phyloP scores from a whole-genome alignment of 2,113 vertebrate genomes.

The Pseudopodoces humilis region DNA sequence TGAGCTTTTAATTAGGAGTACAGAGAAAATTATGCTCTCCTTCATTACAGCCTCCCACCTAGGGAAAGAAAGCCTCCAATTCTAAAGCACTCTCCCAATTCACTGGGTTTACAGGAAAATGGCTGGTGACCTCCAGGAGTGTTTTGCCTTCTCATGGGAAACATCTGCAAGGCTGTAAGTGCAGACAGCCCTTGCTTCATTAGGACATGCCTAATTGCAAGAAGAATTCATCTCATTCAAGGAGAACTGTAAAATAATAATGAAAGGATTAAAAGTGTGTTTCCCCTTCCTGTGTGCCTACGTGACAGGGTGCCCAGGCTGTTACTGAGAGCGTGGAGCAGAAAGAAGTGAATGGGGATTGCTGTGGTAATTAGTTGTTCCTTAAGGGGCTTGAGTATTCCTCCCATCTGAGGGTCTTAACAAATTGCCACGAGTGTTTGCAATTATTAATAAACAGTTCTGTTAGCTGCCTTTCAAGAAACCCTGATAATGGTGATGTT shows the following conservation, averaged over 20 bases:
- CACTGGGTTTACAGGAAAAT: background rate
- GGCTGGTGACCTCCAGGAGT: background rate
- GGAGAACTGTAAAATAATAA: background rate
- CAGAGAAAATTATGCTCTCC: background rate
- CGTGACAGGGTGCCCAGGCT: background rate
- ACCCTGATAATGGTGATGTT: background rate
- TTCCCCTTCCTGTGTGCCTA: background rate
- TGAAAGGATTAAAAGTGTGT: background rate
- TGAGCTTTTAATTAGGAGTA: constrained; percentile 39
- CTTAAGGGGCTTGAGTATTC: background rate
- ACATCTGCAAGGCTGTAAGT: background rate
- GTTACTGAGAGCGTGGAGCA: background rate
- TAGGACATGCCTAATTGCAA: background rate
- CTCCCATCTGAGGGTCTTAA: background rate
- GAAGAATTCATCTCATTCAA: background rate
- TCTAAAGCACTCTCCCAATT: background rate
- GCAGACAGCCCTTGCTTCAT: background rate
- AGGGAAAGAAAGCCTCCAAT: background rate
- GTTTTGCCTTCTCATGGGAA: background rate
- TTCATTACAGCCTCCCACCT: constrained; percentile 2
- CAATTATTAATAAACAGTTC: constrained; percentile 10
- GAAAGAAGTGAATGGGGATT: background rate
- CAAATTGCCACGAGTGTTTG: background rate
- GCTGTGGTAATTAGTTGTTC: constrained; percentile 17
- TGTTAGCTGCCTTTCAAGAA: background rate